These are phyloP conservation scores for Microctenopoma steveboyesi DNA, from an alignment of 2,797 vertebrate genomes.

Conservation along the genomic window DNA sequence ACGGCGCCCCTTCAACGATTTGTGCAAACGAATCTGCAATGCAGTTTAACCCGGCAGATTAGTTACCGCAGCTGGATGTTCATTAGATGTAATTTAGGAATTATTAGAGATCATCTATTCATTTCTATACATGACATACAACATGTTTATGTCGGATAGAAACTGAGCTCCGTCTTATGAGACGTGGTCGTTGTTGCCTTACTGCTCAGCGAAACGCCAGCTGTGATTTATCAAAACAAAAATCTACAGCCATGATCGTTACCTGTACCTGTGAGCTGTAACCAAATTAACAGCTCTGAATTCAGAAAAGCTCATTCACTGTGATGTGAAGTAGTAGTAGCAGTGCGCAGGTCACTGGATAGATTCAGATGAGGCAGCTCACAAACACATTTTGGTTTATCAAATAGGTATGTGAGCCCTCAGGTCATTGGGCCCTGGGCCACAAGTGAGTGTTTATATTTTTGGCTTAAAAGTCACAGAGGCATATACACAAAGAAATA, in stretches of 20 bases:
- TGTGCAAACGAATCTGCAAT: slow-evolving; percentile 53
- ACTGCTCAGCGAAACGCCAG: slow-evolving; percentile 31
- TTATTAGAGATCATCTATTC: too few relatives aligned
- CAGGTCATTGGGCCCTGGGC: too few relatives aligned
- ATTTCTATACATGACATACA: too few relatives aligned
- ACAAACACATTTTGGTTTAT: not conserved
- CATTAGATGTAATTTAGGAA: too few relatives aligned
- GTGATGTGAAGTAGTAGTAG: too few relatives aligned
- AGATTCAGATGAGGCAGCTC: not conserved
- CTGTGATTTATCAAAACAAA: not conserved
- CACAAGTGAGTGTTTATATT: too few relatives aligned
- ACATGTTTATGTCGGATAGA: too few relatives aligned
- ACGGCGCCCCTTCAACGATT: not conserved
- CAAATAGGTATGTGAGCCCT: too few relatives aligned
- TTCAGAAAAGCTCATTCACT: too few relatives aligned
- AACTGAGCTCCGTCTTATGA: slow-evolving; percentile 3
- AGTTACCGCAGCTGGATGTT: not conserved
- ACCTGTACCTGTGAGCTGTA: not conserved
- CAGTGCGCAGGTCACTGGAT: not conserved
- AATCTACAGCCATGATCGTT: slow-evolving; percentile 20
- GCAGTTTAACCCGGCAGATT: slow-evolving; percentile 46
- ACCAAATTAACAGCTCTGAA: not conserved
- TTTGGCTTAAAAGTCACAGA: too few relatives aligned
- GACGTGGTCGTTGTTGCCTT: slow-evolving; percentile 34
- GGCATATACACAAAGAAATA: too few relatives aligned